phyloP scores from a whole-genome alignment of 1,140 invertebrate species.

The Drosophila ananassae region DNA sequence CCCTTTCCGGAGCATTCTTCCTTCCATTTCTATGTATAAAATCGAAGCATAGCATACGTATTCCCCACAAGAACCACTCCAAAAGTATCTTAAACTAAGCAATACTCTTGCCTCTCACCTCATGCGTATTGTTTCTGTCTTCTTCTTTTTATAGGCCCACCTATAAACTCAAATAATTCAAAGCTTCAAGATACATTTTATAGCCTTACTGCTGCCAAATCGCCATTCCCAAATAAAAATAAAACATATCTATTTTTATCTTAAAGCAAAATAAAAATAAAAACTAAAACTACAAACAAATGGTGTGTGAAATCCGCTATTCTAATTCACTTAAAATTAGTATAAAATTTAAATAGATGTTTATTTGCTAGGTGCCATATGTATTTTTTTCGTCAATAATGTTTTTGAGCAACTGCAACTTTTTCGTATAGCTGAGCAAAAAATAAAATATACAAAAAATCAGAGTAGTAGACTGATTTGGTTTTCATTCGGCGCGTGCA shows the following conservation, averaged over 20 bases:
- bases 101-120: conserved; percentile 43
- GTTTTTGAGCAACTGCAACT: conserved; percentile 33
- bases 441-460: conserved; percentile 29
- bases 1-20: conserved; percentile 13
- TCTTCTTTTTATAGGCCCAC: conserved; percentile 64
- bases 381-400: conserved; percentile 3
- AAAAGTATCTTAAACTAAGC: conserved; percentile 21
- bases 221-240: conserved; percentile 16
- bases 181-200: conserved; percentile 63
- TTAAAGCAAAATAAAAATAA: conserved; percentile 39
- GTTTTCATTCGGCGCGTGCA: conserved; percentile 83
- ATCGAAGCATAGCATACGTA: conserved; percentile 3
- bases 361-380: conserved; percentile 22
- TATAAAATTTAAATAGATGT: conserved; percentile 9
- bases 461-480: conserved; percentile 72
- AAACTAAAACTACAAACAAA: conserved; percentile 39
- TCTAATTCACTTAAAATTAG: conserved; percentile 33
- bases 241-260: conserved; percentile 39
- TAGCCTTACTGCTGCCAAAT: conserved; percentile 52
- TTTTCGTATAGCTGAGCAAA: conserved; percentile 45
- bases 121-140: conserved; percentile 61
- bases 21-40: conserved; percentile 10
- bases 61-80: conserved; percentile 1
- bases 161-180: conserved; percentile 49
- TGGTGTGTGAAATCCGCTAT: conserved; percentile 75